Percentiles rank a stretch among this genome's conserved stretches.
Conservation (phyloP, 2,888 invertebrate genomes). For the Yponomeuta evonymella region DNA sequence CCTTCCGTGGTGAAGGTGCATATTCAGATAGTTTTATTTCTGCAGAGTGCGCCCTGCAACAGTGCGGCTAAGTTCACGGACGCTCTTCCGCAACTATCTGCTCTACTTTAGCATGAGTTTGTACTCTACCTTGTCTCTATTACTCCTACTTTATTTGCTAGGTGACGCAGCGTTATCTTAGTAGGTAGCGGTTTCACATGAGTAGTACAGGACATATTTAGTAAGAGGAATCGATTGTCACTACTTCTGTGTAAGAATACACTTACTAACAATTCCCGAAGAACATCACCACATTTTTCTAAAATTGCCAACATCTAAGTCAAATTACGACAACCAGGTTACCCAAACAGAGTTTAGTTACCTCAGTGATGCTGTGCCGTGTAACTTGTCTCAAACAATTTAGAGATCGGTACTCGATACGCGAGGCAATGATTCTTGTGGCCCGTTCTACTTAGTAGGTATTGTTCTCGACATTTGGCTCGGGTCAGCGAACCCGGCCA, state of each 20-base stretch:
- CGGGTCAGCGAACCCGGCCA: constrained; percentile 57
- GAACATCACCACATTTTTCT: not conserved
- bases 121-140: not conserved
- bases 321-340: not conserved
- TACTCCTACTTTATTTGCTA: not conserved
- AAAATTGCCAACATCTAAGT: not conserved
- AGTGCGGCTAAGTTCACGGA: constrained; percentile 67
- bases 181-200: no score
- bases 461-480: constrained; percentile 67
- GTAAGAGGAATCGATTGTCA: not conserved
- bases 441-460: constrained; percentile 40
- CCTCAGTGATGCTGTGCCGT: constrained; percentile 3
- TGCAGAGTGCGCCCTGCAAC: constrained; percentile 22
- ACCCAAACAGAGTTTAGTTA: not conserved
- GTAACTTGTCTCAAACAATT: constrained; percentile 22
- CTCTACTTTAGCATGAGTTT: no score
- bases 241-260: not conserved
- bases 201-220: no score
- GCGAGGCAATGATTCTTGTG: constrained; percentile 36
- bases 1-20: constrained; percentile 25
- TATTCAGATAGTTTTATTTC: not conserved
- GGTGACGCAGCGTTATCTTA: no score
- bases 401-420: constrained; percentile 41
- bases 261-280: not conserved
- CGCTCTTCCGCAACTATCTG: constrained; percentile 19